Evolutionary conservation across 2,113 vertebrate species (phyloP), one percentile per base, ranked within the genome.

Genomic region (Sprattus sprattus): DNA sequence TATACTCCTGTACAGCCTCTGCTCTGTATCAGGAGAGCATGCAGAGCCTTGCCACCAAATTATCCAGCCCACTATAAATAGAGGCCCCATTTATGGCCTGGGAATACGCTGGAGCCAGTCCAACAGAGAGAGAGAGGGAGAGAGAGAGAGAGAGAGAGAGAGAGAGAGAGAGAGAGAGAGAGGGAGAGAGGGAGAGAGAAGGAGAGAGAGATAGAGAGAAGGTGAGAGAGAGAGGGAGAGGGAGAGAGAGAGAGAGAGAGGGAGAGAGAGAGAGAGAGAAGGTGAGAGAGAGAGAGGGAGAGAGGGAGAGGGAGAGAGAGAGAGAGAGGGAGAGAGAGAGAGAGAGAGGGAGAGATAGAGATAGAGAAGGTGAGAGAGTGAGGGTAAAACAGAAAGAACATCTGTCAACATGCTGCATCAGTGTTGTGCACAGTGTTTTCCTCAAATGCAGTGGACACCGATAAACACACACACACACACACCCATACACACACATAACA

Each of bases 261-360:
- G 67, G 15, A 45, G 60, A 28, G 39, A 64, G 9, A 64, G 44
- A 60, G 16, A 32, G 18, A 80, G 80, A 45, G 2, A 83, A n/a
- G n/a, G n/a, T n/a, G 45, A 88, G 78, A 83, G 18, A 25, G 81
- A 60, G 54, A 44, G 54, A 85, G 67, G 47, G 39, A 83, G 18
- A 45, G 52, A 13, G 32, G 39, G 25, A 57, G 67, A 54, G 39
- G 16, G 39, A 57, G 28, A 82, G 25, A n/a, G n/a, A n/a, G n/a
- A n/a, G n/a, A n/a, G n/a, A n/a, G n/a, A n/a, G n/a, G 52, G 64
- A 83, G 11, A 22, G 11, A 18, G 20, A 22, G 75, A 78, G 15
- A 81, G 54, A 81, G 6, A 82, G 32, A 28, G n/a, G n/a, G n/a
- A n/a, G n/a, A n/a, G n/a, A n/a, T n/a, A n/a, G n/a, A n/a, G n/a